phyloP scores from a whole-genome alignment of 2,113 vertebrate species.

The Falcunculus frontatus region DNA sequence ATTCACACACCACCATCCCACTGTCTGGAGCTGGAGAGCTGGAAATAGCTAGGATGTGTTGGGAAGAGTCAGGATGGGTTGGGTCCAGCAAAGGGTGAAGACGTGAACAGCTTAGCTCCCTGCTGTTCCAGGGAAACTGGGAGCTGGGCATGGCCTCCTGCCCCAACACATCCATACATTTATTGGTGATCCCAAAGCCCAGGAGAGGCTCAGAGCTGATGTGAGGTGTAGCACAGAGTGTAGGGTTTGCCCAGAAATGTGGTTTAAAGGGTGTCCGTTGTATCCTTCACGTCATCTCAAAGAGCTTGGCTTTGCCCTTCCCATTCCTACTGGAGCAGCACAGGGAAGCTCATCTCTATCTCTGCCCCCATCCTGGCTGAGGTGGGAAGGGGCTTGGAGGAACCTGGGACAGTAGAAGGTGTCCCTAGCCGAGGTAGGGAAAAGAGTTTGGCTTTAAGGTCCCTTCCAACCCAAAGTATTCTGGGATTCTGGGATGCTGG shows the following conservation, averaged over 20 bases:
- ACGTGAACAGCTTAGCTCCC: not conserved
- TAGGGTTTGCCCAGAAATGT: not conserved
- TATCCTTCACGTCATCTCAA: rapidly evolving
- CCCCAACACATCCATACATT: not conserved
- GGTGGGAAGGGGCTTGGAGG: not conserved
- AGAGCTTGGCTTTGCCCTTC: not conserved
- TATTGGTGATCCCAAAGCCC: not conserved
- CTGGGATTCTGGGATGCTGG: not conserved
- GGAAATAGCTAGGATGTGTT: rapidly evolving
- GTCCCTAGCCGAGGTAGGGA: not conserved
- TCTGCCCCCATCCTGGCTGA: not conserved
- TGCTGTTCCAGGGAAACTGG: not conserved
- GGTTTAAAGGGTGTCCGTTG: rapidly evolving
- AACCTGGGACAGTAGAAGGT: not conserved
- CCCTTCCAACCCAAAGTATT: not conserved
- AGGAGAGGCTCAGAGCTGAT: not conserved
- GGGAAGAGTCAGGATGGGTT: not conserved
- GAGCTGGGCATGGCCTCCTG: rapidly evolving
- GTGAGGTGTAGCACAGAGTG: rapidly evolving
- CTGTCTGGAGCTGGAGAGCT: not conserved
- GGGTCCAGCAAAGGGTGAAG: not conserved
- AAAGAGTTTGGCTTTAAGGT: not conserved
- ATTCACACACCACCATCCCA: not conserved
- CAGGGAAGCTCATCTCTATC: no score
- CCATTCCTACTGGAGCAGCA: not conserved